These are phyloP conservation scores for Helleia helle DNA, from an alignment of 2,888 invertebrate genomes.

Conservation along the genomic window DNA sequence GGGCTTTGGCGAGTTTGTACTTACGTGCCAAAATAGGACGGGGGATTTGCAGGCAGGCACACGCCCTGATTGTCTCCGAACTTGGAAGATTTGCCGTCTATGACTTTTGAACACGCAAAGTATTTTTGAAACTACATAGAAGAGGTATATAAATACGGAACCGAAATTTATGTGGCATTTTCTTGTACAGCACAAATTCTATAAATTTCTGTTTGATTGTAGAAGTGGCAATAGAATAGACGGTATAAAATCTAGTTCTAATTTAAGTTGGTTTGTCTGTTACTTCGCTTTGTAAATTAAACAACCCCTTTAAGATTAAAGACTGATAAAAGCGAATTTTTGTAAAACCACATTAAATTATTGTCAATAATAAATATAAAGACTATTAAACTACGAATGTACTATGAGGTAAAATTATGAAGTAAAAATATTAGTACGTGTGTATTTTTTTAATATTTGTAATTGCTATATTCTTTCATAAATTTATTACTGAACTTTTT, in stretches of 20 bases:
- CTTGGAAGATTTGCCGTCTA: too few relatives aligned
- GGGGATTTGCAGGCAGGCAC: too few relatives aligned
- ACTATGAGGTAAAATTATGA: conserved; percentile 15
- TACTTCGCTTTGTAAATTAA: conserved; percentile 21
- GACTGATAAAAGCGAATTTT: conserved; percentile 68
- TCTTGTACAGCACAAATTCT: not conserved
- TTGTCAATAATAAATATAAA: conserved; percentile 28
- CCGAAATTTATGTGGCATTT: conserved; percentile 3
- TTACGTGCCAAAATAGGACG: too few relatives aligned
- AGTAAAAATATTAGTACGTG: conserved; percentile 6
- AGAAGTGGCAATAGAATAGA: not conserved
- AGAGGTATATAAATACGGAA: not conserved
- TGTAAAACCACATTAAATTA: conserved; percentile 30
- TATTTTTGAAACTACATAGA: conserved; percentile 3
- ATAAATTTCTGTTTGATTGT: not conserved
- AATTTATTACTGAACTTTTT: conserved; percentile 7
- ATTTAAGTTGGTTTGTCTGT: conserved; percentile 7
- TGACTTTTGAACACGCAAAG: not conserved
- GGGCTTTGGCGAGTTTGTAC: too few relatives aligned
- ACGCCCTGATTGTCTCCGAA: too few relatives aligned
- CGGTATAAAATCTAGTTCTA: not conserved
- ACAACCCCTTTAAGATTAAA: conserved; percentile 36
- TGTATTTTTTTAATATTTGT: conserved; percentile 17
- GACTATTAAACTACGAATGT: conserved; percentile 29
- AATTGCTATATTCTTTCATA: conserved; percentile 7